Conservation (phyloP, 2,888 invertebrate species). For the Orthosia gracilis region DNA sequence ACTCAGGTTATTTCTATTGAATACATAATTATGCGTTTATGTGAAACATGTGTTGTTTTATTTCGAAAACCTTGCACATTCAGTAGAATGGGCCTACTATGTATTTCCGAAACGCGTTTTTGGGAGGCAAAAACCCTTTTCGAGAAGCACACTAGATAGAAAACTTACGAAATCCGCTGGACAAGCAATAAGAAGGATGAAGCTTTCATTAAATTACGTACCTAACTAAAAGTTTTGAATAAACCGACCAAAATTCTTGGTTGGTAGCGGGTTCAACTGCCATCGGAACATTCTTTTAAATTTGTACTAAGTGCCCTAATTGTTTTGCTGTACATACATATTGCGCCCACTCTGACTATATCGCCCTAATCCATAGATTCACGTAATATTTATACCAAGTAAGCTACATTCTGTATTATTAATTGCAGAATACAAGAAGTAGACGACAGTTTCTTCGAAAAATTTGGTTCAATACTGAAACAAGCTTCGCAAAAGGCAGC, state of each 20-base stretch:
- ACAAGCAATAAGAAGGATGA: background rate
- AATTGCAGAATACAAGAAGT: constrained; percentile 94
- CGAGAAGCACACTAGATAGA: background rate
- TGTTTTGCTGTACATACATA: too few species aligned
- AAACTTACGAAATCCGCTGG: background rate
- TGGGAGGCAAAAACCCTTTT: background rate
- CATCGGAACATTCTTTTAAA: background rate
- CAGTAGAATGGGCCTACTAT: background rate
- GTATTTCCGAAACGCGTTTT: background rate
- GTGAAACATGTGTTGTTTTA: constrained; percentile 13
- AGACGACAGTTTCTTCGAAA: constrained; percentile 96
- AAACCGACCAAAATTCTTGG: background rate
- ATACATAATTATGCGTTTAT: constrained; percentile 19
- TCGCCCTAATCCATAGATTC: background rate
- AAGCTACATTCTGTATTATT: constrained; percentile 48
- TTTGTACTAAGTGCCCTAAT: background rate
- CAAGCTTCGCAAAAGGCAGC: constrained; percentile 92
- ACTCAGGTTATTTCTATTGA: constrained; percentile 20
- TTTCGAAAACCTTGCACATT: background rate
- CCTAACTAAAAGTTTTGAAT: background rate
- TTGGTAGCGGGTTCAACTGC: background rate
- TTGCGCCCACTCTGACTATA: background rate
- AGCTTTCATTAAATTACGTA: background rate
- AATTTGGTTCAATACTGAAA: constrained; percentile 94
- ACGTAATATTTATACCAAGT: background rate